Base-by-base conservation (phyloP, 1,140 invertebrate species). In the Archivesica marissinica region DNA sequence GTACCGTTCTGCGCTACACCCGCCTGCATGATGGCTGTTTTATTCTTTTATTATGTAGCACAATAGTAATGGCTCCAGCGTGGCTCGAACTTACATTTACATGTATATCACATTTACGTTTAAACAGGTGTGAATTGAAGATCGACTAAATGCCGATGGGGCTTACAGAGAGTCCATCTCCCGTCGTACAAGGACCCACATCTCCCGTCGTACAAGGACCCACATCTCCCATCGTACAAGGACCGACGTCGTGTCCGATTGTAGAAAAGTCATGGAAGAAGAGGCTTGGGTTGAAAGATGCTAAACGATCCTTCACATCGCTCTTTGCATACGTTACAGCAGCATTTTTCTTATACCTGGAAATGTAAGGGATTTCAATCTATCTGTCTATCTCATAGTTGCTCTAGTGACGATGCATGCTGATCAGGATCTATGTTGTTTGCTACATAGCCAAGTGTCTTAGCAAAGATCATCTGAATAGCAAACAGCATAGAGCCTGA, bases 241-340 rank as follows among this genome's bases (percentile, higher is more conserved):
- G 77, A 7, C 41, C 50, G 25, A 84, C 81, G 30, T 64, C 41
- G 25, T 50, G 50, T 15, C 52, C 52, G 7, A 76, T 84, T 47
- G 70, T 84, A 3, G 72, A 84, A 44, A 39, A 84, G 30, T 64
- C 70, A 47, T 84, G 81, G 81, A 84, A 76, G 68, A 84, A 84
- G 38, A 75, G 81, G 52, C 52, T 75, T 2, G 75, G n/a, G 25
- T 64, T 44, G 52, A 59, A 66, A 59, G 72, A 74, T 84, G 81
- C 56, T 23, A 59, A 44, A 35, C 15, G 68, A 28, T 84, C 70
- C 17, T 64, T 75, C 28, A 35, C 25, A 25, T 75, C 56, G 11
- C 30, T 61, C 30, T 56, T 81, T n/a, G 25, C 56, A 9, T 70
- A 81, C 33, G 17, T 81, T 9, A 30, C 33, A 20, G 28, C 47